These are phyloP conservation scores for Mycetomoellerius zeteki DNA, from an alignment of 1,140 invertebrate genomes.

Conservation along the genomic window DNA sequence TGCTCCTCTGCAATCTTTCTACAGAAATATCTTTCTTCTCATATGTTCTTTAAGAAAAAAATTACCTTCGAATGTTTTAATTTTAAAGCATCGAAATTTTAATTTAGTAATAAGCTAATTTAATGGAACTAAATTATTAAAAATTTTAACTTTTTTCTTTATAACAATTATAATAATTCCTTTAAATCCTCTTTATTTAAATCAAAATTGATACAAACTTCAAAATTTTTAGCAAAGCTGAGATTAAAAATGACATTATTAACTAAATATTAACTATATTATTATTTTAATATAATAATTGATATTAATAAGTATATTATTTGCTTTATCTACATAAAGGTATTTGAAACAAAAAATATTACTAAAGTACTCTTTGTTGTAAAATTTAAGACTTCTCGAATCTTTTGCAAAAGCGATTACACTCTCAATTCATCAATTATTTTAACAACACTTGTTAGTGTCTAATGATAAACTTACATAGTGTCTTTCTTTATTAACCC, in stretches of 20 bases:
- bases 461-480: conserved; percentile 72
- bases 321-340: background rate
- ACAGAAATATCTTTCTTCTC: no score
- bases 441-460: background rate
- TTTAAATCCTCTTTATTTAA: background rate
- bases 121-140: background rate
- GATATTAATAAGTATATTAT: background rate
- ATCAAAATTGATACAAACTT: background rate
- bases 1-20: no score
- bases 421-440: background rate
- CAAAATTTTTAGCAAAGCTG: background rate
- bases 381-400: no score
- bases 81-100: background rate
- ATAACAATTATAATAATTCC: background rate
- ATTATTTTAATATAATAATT: no score
- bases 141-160: background rate
- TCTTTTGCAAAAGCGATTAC: background rate
- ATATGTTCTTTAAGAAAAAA: background rate
- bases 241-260: background rate
- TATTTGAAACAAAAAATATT: background rate
- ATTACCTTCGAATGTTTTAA: background rate
- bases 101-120: background rate
- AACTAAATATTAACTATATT: no score
- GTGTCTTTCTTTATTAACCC: conserved; percentile 88
- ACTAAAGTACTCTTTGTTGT: no score